Evolutionary conservation across 2,113 vertebrate species (phyloP).

Genomic region (Phalacrocorax brasilianus): DNA sequence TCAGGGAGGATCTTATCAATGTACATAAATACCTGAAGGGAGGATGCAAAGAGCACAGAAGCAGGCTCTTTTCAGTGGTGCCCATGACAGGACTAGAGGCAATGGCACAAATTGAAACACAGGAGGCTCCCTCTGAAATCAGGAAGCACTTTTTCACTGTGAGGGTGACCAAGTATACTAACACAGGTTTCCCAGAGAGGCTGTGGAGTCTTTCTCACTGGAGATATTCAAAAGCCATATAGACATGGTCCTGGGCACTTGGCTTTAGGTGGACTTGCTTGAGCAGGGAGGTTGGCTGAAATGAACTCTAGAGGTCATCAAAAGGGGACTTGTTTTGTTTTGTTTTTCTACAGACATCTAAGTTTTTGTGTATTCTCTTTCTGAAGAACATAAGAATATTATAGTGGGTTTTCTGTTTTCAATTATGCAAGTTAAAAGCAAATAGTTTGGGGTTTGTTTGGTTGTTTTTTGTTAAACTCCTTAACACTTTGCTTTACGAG

Average conservation of each 20-base stretch:
- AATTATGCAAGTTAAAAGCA: neutral
- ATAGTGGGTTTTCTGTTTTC: neutral
- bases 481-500: neutral
- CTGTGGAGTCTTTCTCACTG: neutral
- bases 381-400: neutral
- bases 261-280: neutral
- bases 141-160: neutral
- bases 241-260: neutral
- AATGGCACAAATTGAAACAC: neutral
- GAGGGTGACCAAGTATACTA: neutral
- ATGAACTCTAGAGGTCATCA: neutral
- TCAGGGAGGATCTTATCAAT: neutral
- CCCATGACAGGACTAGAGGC: neutral
- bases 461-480: neutral
- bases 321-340: neutral
- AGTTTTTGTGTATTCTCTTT: neutral
- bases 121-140: neutral
- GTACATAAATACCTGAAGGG: neutral
- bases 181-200: neutral
- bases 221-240: neutral
- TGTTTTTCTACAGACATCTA: neutral
- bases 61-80: neutral
- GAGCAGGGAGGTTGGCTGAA: neutral
- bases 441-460: neutral
- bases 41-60: neutral